Evolutionary conservation across 2,888 invertebrate species (phyloP), one percentile per base, ranked within the genome.

Genomic region (Sipha maydis): DNA sequence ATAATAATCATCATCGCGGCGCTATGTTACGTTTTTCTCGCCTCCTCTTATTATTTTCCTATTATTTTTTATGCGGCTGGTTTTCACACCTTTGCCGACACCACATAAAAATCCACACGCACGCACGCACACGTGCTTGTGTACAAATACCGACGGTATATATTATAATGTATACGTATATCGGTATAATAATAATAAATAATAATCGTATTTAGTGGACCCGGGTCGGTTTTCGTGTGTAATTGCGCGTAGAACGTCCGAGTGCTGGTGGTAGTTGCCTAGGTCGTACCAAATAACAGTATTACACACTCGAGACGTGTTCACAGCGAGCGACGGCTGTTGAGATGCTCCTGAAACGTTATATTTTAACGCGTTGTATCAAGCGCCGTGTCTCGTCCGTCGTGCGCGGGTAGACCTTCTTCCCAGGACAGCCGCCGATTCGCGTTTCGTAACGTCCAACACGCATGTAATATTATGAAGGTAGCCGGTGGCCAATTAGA

Each of bases 31-130:
- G 31, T 41, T 80, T 8, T 38, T 85, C 56, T 77, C 67, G 77
- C 48, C 85, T 69, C 48, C 67, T 69, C 41, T 85, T 25, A 17
- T 82, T 76, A 41, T 34, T 34, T 83, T 83, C 19, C 34, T 21
- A 61, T 83, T 56, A 19, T 56, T 56, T 56, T 83, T 38, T 76
- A 77, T 11, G 0, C 31, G 77, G 41, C 34, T 25, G 61, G 67
- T 77, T 85, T 84, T 85, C 85, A 85, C 85, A 85, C 85, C 85
- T 85, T 19, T 34, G 17, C 34, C 85, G 77, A 67, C 84, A 48
- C 17, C 61, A 56, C 31, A 31, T n/a, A 19, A 17, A 48, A 48
- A 76, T n/a, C n/a, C 25, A n/a, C 25, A 77, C n/a, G 8, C 17
- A 69, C 54, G 17, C 54, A 54, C 54, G 17, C 54, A 7, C 54